A percentile compares a stretch with the other conserved stretches of the same genome.
Evolutionary conservation across 1,140 invertebrate genomes (phyloP).

Genomic region (Chironomus tepperi): DNA sequence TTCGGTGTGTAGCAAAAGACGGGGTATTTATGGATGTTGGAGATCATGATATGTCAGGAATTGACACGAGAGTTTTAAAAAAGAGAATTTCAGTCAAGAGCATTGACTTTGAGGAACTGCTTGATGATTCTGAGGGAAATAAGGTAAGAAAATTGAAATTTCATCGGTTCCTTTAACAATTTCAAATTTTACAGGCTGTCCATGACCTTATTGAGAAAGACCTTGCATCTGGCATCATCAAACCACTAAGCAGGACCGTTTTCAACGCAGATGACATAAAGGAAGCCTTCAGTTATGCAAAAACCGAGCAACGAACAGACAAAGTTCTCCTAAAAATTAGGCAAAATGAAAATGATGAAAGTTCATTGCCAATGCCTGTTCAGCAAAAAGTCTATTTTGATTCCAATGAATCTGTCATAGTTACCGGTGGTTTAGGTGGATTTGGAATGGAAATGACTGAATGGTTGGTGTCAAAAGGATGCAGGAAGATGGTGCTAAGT

Average conservation of each 20-base stretch:
- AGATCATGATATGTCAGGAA: not conserved
- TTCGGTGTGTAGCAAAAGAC: conserved; percentile 49
- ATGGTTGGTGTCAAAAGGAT: not conserved
- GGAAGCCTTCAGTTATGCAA: not conserved
- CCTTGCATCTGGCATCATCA: not conserved
- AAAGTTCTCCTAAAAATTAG: not conserved
- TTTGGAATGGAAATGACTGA: not conserved
- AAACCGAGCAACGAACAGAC: not conserved
- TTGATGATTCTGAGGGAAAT: conserved; percentile 37
- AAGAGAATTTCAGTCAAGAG: not conserved
- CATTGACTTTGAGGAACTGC: conserved; percentile 52
- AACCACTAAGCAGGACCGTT: not conserved
- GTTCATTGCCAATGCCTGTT: not conserved
- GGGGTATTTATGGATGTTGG: conserved; percentile 54
- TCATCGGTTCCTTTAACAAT: not conserved
- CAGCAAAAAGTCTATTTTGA: not conserved
- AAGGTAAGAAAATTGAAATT: conserved; percentile 28
- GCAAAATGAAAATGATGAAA: not conserved
- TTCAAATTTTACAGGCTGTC: not conserved
- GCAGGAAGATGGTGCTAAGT: not conserved
- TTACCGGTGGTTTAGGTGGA: not conserved
- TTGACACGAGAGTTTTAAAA: not conserved
- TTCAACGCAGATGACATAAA: not conserved
- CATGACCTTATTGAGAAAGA: not conserved
- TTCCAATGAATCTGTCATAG: not conserved